Evolutionary conservation across 1,140 invertebrate genomes (phyloP).

Genomic region (Mactra quadrangularis): DNA sequence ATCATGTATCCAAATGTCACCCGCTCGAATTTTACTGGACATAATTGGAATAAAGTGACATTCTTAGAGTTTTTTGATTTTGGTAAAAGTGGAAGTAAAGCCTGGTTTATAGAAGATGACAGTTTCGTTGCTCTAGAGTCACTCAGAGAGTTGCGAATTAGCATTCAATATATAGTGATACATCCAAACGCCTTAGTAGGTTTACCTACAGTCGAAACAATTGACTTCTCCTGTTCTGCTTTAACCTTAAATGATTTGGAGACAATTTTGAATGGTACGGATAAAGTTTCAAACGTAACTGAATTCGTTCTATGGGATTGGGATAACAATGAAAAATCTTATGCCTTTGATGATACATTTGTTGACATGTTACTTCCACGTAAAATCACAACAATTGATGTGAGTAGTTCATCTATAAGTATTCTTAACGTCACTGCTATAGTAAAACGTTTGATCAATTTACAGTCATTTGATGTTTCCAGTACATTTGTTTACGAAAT

Average conservation of each 20-base stretch:
- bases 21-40: no score
- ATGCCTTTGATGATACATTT: background rate
- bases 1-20: no score
- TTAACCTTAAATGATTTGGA: background rate
- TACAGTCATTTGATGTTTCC: background rate
- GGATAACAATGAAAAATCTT: background rate
- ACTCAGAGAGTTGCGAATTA: no score
- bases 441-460: background rate
- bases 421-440: background rate
- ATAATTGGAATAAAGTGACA: no score
- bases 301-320: background rate
- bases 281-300: background rate
- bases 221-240: background rate
- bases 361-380: background rate
- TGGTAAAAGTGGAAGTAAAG: no score
- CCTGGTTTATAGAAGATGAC: no score
- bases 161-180: no score
- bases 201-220: background rate
- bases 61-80: no score
- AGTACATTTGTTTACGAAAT: background rate
- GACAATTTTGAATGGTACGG: background rate
- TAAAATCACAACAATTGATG: background rate
- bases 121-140: no score
- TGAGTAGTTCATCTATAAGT: background rate
- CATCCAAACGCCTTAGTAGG: slow-evolving; percentile 6